A percentile compares a stretch with the other conserved stretches of the same genome.
phyloP scores from a whole-genome alignment of 1,140 invertebrate genomes.

The Argopecten irradians region DNA sequence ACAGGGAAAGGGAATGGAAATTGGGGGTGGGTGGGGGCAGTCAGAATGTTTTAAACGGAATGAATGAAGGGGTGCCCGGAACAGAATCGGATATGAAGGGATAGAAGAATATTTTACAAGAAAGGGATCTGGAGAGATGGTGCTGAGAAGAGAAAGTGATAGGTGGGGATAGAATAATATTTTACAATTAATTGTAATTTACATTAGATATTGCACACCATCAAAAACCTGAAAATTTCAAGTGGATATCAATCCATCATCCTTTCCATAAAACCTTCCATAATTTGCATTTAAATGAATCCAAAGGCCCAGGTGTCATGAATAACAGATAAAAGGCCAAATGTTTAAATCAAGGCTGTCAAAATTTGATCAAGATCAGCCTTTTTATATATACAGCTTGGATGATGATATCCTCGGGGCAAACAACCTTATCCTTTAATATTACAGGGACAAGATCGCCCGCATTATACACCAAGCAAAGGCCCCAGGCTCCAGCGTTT shows the following conservation, averaged over 20 bases:
- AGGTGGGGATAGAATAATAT: no score
- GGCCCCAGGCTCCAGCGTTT: not conserved
- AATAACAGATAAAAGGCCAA: conserved; percentile 22
- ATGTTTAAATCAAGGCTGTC: conserved; percentile 17
- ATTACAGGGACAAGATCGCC: not conserved
- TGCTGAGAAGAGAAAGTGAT: no score
- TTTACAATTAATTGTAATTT: not conserved
- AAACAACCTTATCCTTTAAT: conserved; percentile 23
- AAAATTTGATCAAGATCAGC: conserved; percentile 3
- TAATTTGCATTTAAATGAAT: conserved; percentile 23
- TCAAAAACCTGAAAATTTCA: conserved; percentile 23
- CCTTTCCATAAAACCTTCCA: not conserved
- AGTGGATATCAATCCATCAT: not conserved
- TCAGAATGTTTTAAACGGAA: no score
- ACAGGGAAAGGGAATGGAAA: no score
- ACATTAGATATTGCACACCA: not conserved
- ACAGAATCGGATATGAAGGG: no score
- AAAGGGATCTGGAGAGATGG: no score
- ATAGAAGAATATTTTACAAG: no score
- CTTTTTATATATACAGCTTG: not conserved
- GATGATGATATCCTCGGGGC: not conserved
- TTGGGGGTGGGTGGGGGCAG: no score
- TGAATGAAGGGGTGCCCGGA: no score
- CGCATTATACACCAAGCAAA: not conserved
- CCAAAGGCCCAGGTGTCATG: conserved; percentile 19